Evolutionary conservation across 2,888 invertebrate species (phyloP).

Genomic region (Drosophila macrospina): DNA sequence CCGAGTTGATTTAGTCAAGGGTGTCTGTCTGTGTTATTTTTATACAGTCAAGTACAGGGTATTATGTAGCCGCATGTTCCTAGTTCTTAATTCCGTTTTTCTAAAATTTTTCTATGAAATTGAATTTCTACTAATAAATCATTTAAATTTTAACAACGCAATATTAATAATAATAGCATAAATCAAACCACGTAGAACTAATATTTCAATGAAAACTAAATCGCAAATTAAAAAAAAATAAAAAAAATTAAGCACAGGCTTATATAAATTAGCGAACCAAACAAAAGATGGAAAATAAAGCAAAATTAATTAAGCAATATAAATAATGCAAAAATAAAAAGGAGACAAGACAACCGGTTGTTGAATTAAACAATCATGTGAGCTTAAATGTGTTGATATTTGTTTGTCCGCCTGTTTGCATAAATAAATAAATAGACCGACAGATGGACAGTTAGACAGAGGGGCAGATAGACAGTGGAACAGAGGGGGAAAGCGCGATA

Average conservation of each 20-base stretch:
- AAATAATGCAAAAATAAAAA: constrained; percentile 44
- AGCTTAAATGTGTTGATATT: constrained; percentile 19
- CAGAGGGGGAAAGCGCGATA: not conserved
- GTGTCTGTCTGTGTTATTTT: too few relatives aligned
- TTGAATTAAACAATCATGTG: constrained; percentile 27
- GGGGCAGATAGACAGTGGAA: not conserved
- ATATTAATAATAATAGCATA: constrained; percentile 13
- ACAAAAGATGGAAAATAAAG: constrained; percentile 20
- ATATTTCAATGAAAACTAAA: constrained; percentile 31
- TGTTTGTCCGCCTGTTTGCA: constrained; percentile 32
- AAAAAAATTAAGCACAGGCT: constrained; percentile 10
- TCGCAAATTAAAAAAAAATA: constrained; percentile 6
- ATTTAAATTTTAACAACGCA: constrained; percentile 1
- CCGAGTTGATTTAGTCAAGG: too few relatives aligned
- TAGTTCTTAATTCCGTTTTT: not conserved
- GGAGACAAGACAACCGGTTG: constrained; percentile 36
- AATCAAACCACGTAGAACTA: constrained; percentile 16
- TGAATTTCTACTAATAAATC: not conserved
- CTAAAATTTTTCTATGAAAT: not conserved
- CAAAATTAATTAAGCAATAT: constrained; percentile 42
- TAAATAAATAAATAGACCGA: constrained; percentile 34
- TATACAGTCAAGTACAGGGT: too few relatives aligned
- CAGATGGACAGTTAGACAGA: not conserved
- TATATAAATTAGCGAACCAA: constrained; percentile 41
- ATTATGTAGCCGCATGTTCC: too few relatives aligned